Evolutionary conservation across 2,113 vertebrate genomes (phyloP).

Genomic region (Bostrychus sinensis): DNA sequence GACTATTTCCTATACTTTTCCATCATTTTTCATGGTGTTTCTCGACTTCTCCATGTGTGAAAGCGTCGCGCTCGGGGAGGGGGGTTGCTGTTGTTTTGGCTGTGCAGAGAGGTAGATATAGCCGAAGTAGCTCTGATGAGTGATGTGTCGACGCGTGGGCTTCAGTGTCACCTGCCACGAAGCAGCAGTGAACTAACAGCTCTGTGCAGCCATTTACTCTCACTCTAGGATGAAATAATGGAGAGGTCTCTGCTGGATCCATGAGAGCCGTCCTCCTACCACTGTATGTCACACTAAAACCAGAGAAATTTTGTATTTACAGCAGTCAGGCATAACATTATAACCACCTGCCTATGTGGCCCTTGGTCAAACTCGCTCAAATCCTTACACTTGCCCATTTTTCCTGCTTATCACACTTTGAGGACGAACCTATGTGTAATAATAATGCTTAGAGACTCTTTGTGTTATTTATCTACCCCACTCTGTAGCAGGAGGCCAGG

Average conservation of each 20-base stretch:
- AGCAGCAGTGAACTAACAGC: slow-evolving; percentile 72
- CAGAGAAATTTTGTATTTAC: neutral
- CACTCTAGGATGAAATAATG: slow-evolving; percentile 63
- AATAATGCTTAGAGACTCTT: too few species aligned
- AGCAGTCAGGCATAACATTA: slow-evolving; percentile 21
- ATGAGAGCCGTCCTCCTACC: slow-evolving; percentile 58
- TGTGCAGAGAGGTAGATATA: slow-evolving; percentile 28
- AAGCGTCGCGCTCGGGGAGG: slow-evolving; percentile 32
- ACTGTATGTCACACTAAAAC: slow-evolving; percentile 43
- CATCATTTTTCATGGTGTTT: slow-evolving; percentile 15
- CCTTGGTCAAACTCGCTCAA: too few species aligned
- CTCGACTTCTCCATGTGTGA: slow-evolving; percentile 71
- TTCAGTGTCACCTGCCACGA: slow-evolving; percentile 73
- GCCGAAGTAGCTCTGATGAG: slow-evolving; percentile 77
- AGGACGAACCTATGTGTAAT: too few species aligned
- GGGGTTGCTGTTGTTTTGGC: slow-evolving; percentile 62
- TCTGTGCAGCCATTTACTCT: slow-evolving; percentile 69
- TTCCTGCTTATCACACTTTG: too few species aligned
- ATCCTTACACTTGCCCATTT: too few species aligned
- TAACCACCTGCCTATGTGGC: too few species aligned
- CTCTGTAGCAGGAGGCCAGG: too few species aligned
- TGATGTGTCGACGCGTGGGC: slow-evolving; percentile 73
- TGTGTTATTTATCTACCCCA: too few species aligned
- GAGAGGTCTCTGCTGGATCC: slow-evolving; percentile 63
- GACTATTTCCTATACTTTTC: neutral